Evolutionary conservation across 1,140 invertebrate species (phyloP).

Genomic region (Drosophila truncata): DNA sequence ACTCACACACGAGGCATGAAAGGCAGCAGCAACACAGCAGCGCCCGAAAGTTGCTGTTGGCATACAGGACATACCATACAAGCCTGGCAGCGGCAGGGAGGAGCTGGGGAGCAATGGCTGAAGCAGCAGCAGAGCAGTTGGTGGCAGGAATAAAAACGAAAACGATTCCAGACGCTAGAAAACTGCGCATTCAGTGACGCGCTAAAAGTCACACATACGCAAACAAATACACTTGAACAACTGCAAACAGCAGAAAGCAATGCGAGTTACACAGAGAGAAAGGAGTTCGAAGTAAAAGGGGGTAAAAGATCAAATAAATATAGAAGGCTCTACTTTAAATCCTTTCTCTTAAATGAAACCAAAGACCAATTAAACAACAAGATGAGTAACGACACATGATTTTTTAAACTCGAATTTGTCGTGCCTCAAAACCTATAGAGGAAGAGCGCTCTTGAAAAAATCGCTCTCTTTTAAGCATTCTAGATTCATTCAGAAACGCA

Average conservation of each 20-base stretch:
- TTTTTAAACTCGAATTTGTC: no score
- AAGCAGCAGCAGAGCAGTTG: conserved; percentile 3
- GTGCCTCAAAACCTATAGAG: no score
- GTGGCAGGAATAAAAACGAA: conserved; percentile 43
- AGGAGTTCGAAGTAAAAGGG: not conserved
- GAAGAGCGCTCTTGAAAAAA: no score
- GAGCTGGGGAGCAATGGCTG: not conserved
- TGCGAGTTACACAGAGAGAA: conserved; percentile 25
- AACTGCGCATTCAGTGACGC: conserved; percentile 79
- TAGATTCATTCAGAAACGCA: no score
- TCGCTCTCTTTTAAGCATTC: no score
- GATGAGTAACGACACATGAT: no score
- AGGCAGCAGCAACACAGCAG: conserved; percentile 36
- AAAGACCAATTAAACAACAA: no score
- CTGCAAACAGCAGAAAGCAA: conserved; percentile 31
- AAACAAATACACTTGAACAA: conserved; percentile 39
- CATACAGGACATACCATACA: conserved; percentile 25
- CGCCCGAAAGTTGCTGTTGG: conserved; percentile 40
- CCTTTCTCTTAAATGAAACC: no score
- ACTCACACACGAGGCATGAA: conserved; percentile 63
- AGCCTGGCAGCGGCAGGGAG: not conserved
- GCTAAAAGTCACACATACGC: conserved; percentile 73
- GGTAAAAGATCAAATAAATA: not conserved
- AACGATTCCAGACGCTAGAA: conserved; percentile 55
- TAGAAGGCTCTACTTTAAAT: not conserved